Base-by-base conservation (phyloP, 2,113 vertebrate species). In the Hiodon tergisus region DNA sequence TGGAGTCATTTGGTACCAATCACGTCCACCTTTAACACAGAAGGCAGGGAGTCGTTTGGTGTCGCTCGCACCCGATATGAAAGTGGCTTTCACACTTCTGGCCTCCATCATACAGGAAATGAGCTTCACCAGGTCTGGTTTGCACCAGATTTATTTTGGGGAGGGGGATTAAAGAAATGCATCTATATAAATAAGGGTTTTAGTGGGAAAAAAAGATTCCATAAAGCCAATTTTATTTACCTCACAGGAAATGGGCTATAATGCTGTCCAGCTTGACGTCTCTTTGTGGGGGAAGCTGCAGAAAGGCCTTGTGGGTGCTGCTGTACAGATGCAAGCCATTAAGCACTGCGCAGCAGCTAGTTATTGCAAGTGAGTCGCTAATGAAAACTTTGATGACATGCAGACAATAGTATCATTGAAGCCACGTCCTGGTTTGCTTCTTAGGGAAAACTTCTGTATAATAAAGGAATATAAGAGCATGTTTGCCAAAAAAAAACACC, bases 211-310 rank as follows among this genome's bases (percentile, higher is more conserved):
- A 17, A 62, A 46, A 70, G 46, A 67, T 61, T 69, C 69, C 69
- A 72, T 67, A 72, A 77, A 77, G n/a, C 76, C 69, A 60, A 72
- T 72, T 77, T 77, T 72, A 77, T 77, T 77, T 77, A 67, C 76
- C 76, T 77, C 76, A 77, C 69, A 77, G 76, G 76, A 77, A 77
- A 77, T 70, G 5, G 70, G 76, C 48, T 59, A 48, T 77, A 72
- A 77, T 72, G 62, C 57, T 67, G 53, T 77, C 51, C 62, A 59
- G 69, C 69, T 77, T 72, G 69, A 57, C 72, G 69, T 71, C 72
- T 77, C 62, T 77, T 61, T 55, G 17, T 67, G 61, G 69, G 60
- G 14, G 59, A 67, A 55, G 61, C 55, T 46, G 17, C 61, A 71
- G 62, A 72, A 63, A 55, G 70, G 6, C 48, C 57, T 59, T 71